A percentile compares a stretch with the other conserved stretches of the same genome.
Conservation (phyloP, 2,888 invertebrate genomes). For the Nomada ferruginata region DNA sequence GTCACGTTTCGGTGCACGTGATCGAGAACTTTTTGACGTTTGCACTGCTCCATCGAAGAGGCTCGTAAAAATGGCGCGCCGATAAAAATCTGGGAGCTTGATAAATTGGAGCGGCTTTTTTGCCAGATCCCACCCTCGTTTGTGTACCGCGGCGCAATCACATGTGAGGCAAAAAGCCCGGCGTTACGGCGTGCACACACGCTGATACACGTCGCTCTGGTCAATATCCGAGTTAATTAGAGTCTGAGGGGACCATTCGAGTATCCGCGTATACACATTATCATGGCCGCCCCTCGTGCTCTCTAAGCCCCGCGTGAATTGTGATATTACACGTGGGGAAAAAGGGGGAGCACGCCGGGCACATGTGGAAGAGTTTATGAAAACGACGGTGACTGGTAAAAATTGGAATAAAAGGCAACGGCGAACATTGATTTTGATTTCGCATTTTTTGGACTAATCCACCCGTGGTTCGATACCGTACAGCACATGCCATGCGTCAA, state of each 20-base stretch:
- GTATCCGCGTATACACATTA: slow-evolving; percentile 55
- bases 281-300: slow-evolving; percentile 13
- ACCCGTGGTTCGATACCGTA: too few species aligned
- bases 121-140: slow-evolving; percentile 29
- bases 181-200: slow-evolving; percentile 34
- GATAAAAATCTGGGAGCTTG: slow-evolving; percentile 42
- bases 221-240: slow-evolving; percentile 76
- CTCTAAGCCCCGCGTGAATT: slow-evolving; percentile 44
- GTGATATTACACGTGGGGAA: slow-evolving; percentile 38
- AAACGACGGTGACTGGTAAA: slow-evolving; percentile 18
- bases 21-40: slow-evolving; percentile 44
- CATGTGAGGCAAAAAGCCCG: slow-evolving; percentile 25
- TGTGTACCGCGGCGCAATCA: slow-evolving; percentile 22
- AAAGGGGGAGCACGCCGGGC: slow-evolving; percentile 3
- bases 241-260: slow-evolving; percentile 68
- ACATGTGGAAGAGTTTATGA: slow-evolving; percentile 31
- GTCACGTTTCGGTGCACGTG: slow-evolving; percentile 42
- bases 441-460: too few species aligned
- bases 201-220: slow-evolving; percentile 54
- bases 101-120: slow-evolving; percentile 60
- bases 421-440: neutral
- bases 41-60: slow-evolving; percentile 18
- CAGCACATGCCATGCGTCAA: too few species aligned
- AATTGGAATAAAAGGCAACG: slow-evolving; percentile 34
- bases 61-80: slow-evolving; percentile 35